Percentiles rank a stretch among this genome's conserved stretches.
These are phyloP conservation scores for Gallirallus australis DNA, from an alignment of 2,797 vertebrate genomes.

Conservation along the genomic window DNA sequence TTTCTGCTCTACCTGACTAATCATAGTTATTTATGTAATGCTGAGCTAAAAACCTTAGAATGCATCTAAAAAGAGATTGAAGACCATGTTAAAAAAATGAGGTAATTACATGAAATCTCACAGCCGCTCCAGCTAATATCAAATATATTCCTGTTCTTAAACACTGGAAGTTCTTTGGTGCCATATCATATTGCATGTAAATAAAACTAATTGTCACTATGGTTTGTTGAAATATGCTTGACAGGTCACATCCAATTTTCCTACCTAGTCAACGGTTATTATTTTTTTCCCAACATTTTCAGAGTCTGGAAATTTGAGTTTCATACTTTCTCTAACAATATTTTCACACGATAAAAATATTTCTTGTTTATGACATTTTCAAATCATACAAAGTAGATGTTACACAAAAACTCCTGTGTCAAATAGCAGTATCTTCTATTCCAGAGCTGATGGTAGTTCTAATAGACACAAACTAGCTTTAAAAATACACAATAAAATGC, in stretches of 20 bases:
- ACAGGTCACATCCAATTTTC: conserved; percentile 21
- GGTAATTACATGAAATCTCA: conserved; percentile 40
- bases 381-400: not conserved
- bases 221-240: conserved; percentile 27
- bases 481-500: conserved; percentile 14
- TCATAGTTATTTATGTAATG: conserved; percentile 58
- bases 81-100: conserved; percentile 39
- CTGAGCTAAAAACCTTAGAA: conserved; percentile 38
- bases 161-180: not conserved
- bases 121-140: not conserved
- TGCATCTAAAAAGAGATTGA: conserved; percentile 26
- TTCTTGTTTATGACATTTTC: not conserved
- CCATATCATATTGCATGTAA: conserved; percentile 6
- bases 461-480: not conserved
- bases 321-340: not conserved
- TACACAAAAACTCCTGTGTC: not conserved
- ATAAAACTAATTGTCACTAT: conserved; percentile 51
- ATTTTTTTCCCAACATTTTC: not conserved
- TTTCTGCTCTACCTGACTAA: conserved; percentile 32
- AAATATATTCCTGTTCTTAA: conserved; percentile 26
- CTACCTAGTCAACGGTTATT: not conserved
- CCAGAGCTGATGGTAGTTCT: not conserved
- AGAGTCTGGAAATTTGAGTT: not conserved
- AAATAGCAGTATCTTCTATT: not conserved
- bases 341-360: conserved; percentile 24